Conservation (phyloP, 2,888 invertebrate genomes). For the Campaea margaritaria region DNA sequence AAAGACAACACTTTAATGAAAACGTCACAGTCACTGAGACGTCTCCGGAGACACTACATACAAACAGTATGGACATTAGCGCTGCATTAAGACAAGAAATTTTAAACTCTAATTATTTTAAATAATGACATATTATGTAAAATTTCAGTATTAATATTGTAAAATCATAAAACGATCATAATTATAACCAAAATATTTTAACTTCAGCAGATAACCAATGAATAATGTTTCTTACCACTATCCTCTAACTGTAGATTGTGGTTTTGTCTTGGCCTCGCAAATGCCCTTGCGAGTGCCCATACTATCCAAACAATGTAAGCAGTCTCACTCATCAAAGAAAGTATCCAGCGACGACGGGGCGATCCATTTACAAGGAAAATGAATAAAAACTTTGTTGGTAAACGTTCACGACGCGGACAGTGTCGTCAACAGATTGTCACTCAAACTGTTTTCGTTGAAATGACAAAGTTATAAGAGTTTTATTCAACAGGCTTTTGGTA, state of each 20-base stretch:
- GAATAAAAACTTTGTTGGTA: slow-evolving; percentile 54
- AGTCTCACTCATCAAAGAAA: slow-evolving; percentile 60
- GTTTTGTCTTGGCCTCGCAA: too few species aligned
- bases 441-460: slow-evolving; percentile 32
- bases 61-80: slow-evolving; percentile 8
- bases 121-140: too few species aligned
- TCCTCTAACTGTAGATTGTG: too few species aligned
- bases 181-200: too few species aligned
- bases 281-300: slow-evolving; percentile 1
- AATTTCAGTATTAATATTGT: too few species aligned
- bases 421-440: slow-evolving; percentile 47
- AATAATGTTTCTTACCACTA: too few species aligned
- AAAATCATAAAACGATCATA: too few species aligned
- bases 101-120: too few species aligned
- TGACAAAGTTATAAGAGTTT: slow-evolving; percentile 23
- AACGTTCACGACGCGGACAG: slow-evolving; percentile 48
- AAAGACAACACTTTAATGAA: slow-evolving; percentile 68
- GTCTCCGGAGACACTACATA: slow-evolving; percentile 29
- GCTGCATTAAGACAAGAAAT: neutral
- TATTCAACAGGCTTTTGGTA: slow-evolving; percentile 31
- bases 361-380: slow-evolving; percentile 62
- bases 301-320: slow-evolving; percentile 11
- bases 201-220: too few species aligned
- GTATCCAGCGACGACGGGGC: slow-evolving; percentile 56
- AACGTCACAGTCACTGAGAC: slow-evolving; percentile 63